phyloP scores from a whole-genome alignment of 2,797 vertebrate species.

The Cirrhinus mrigala region DNA sequence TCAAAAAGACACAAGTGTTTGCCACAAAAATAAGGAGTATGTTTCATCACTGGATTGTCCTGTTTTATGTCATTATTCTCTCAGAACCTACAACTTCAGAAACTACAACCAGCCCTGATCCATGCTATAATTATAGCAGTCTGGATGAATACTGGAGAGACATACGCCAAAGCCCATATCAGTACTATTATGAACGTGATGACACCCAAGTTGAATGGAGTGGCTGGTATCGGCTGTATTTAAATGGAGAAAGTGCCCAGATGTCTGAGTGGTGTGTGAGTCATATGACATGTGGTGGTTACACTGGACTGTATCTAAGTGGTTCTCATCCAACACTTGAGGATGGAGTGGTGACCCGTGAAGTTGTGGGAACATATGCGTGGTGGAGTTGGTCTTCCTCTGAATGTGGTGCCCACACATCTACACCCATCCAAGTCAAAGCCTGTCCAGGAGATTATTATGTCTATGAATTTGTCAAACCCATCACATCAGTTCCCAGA shows the following conservation, averaged over 20 bases:
- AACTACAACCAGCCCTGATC: neutral
- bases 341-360: constrained; percentile 23
- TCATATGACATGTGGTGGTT: fast-evolving
- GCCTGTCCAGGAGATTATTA: neutral
- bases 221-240: constrained; percentile 44
- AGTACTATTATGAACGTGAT: neutral
- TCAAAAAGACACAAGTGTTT: too few relatives aligned
- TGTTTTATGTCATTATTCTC: neutral
- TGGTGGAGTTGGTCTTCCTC: neutral
- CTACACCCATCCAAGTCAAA: constrained; percentile 12
- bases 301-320: neutral
- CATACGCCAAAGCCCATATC: neutral
- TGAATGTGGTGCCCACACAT: neutral
- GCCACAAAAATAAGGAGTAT: too few relatives aligned
- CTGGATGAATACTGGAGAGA: constrained; percentile 25
- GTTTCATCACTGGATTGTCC: too few relatives aligned
- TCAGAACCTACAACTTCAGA: neutral
- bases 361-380: neutral
- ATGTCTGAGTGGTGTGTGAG: constrained; percentile 37
- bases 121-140: neutral
- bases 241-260: constrained; percentile 34
- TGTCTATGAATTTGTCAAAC: constrained; percentile 11
- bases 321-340: constrained; percentile 10
- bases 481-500: neutral
- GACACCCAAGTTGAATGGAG: constrained; percentile 30